Percentiles rank a stretch among this genome's conserved stretches.
These are phyloP conservation scores for Lordiphosa collinella DNA, from an alignment of 1,140 invertebrate genomes.

Conservation along the genomic window DNA sequence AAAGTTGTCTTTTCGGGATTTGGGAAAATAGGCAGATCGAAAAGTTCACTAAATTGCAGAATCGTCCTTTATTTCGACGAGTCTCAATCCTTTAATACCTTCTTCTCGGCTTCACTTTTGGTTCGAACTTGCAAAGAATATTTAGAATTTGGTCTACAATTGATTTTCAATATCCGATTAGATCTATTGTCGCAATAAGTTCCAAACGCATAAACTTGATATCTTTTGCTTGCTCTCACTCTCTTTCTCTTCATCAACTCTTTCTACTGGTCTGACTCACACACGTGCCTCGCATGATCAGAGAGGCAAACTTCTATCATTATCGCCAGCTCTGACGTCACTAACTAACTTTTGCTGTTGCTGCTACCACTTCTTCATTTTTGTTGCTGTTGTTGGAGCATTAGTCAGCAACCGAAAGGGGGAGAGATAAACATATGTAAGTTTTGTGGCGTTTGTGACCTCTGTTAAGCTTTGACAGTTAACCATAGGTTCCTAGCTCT, in stretches of 20 bases:
- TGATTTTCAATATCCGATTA: no score
- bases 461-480: conserved; percentile 19
- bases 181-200: background rate
- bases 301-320: conserved; percentile 37
- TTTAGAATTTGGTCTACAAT: no score
- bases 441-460: conserved; percentile 26
- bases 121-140: no score
- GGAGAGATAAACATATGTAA: background rate
- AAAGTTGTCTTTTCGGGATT: no score
- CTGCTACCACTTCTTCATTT: conserved; percentile 10
- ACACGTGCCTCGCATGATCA: conserved; percentile 42
- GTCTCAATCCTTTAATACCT: no score
- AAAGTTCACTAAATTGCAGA: no score
- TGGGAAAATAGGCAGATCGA: no score
- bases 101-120: no score
- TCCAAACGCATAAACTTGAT: conserved; percentile 1
- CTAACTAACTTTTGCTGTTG: conserved; percentile 36
- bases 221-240: conserved; percentile 1
- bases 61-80: no score
- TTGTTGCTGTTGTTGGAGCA: no score
- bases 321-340: conserved; percentile 53
- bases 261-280: conserved; percentile 44
- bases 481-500: conserved; percentile 10
- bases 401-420: conserved; percentile 1
- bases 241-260: background rate